Evolutionary conservation across 1,140 invertebrate genomes (phyloP).

Genomic region (Diachasma alloeum): DNA sequence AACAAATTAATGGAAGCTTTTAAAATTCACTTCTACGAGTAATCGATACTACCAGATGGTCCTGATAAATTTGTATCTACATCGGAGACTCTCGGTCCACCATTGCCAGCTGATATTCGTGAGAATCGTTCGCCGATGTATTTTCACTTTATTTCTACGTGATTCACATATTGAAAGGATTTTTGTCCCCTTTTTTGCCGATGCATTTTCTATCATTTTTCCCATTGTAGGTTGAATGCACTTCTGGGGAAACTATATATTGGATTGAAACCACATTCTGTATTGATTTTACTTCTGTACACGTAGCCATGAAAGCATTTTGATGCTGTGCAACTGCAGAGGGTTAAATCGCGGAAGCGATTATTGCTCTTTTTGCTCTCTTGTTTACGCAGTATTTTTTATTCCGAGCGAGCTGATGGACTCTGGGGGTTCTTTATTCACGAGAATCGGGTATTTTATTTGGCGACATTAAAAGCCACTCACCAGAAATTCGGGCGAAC

Average conservation of each 20-base stretch:
- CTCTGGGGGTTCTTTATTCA: too few relatives aligned
- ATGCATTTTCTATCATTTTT: background rate
- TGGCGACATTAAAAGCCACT: conserved; percentile 23
- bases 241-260: background rate
- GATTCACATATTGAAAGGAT: background rate
- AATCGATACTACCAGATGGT: background rate
- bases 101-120: background rate
- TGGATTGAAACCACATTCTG: background rate
- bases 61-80: background rate
- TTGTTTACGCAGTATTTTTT: background rate
- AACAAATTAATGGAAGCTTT: background rate
- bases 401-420: background rate
- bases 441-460: too few relatives aligned
- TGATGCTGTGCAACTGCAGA: background rate
- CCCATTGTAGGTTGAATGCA: background rate
- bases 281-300: conserved; percentile 1
- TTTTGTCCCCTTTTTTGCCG: background rate
- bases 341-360: background rate
- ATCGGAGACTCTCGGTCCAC: background rate
- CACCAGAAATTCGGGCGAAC: conserved; percentile 49
- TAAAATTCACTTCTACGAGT: background rate
- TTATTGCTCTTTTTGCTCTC: background rate
- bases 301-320: background rate
- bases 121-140: background rate
- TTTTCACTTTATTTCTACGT: background rate